Evolutionary conservation across 2,113 vertebrate genomes (phyloP), one percentile per base, ranked within the genome.

Genomic region (Geococcyx californianus): DNA sequence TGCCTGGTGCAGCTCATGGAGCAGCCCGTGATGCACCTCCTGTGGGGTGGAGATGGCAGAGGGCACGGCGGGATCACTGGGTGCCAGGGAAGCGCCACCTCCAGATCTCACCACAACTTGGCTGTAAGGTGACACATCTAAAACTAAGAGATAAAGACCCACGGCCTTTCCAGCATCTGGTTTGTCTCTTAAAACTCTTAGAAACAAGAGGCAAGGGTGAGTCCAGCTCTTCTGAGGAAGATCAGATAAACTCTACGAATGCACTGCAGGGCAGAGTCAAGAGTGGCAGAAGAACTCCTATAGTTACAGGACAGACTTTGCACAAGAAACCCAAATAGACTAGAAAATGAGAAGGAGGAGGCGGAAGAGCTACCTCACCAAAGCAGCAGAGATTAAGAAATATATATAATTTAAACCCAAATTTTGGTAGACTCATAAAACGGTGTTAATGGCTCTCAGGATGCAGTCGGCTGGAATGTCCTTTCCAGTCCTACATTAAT

Each of bases 401-500:
- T 66, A 49, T 2, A 47, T 51, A 15, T 60, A 51, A 87, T 70
- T 87, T 81, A 19, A 17, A 81, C 82, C 67, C 63, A 0, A 34
- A 29, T 87, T 84, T 82, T 11, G n/a, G n/a, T n/a, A 70, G 56
- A 9, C 52, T 77, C 38, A 49, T 83, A 68, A 75, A 79, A 64
- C 25, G 44, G 18, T 60, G 21, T 40, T 87, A 85, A 91, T 63
- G n/a, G 34, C 67, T 56, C 66, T 84, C 47, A 52, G 51, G 68
- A 42, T 63, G 77, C 62, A 72, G 52, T 56, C 17, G 4, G 49
- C 74, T 78, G 88, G 66, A 72, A 77, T 93, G 81, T 76, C 74
- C 90, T 91, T 94, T 49, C 78, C 78, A 84, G 81, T 82, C 60
- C 84, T 70, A 14, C 73, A 59, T 51, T 36, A 74, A 70, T 84